Base-by-base conservation (phyloP, 2,797 vertebrate species). In the Myotis vivesi region DNA sequence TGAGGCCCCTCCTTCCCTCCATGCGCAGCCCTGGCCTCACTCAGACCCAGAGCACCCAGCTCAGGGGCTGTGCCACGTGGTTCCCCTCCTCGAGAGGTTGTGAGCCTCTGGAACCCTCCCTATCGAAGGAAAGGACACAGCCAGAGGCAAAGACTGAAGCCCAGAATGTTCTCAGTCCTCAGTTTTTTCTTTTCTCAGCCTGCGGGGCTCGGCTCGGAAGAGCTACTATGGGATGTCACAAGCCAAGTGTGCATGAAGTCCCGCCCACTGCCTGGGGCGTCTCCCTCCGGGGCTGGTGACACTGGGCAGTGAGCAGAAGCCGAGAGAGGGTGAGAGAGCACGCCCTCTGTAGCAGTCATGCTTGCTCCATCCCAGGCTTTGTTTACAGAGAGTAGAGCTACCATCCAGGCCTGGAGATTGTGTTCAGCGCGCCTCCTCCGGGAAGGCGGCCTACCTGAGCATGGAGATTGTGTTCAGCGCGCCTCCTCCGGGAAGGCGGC, bases 121-220 rank as follows among this genome's bases (percentile, higher is more conserved):
- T 66, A 1, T 49, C 41, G 25, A 38, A 69, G 49, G 22, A 46
- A 66, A 66, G 73, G 71, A 44, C 66, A 20, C n/a, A 53, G 62
- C 23, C 76, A 49, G 80, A 76, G 83, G 87, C 89, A 44, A n/a
- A 96, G 62, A 57, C 30, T 5, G 22, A 66, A 83, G 59, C 49
- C 57, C 22, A 12, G 64, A 41, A 9, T 9, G 5, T n/a, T 30
- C 44, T 66, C n/a, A 38, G 72, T 19, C 23, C 0, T 69, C n/a
- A 38, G 0, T 12, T 57, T 41, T 53, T 38, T 68, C 66, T 64
- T 57, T 76, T 66, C 62, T n/a, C 13, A 30, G 59, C 30, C 33
- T 25, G 17, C 64, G 19, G 7, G 5, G 3, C 49, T 82, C 17
- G 5, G 3, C 49, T 82, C 17, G 15, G 51, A 77, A 12, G 6